Evolutionary conservation across 2,797 vertebrate species (phyloP).

Genomic region (Astyanax mexicanus): DNA sequence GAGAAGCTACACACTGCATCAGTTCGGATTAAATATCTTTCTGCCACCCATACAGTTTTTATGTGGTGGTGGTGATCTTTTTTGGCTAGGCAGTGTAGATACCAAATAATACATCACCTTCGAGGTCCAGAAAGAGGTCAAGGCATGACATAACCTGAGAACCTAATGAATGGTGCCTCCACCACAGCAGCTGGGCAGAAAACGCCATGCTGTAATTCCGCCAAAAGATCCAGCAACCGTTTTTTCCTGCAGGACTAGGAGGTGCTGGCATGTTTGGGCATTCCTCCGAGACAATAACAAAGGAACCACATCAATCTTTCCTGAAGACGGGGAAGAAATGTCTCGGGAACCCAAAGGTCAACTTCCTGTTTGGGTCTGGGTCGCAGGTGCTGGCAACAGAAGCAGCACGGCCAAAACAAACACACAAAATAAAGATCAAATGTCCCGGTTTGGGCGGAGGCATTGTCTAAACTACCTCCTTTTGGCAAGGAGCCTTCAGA

Average conservation of each 20-base stretch:
- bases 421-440: neutral
- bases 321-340: slow-evolving; percentile 21
- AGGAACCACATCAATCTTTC: slow-evolving; percentile 47
- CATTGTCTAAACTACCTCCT: slow-evolving; percentile 54
- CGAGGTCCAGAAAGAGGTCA: neutral
- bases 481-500: slow-evolving; percentile 55
- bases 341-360: slow-evolving; percentile 47
- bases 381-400: slow-evolving; percentile 43
- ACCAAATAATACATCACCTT: too few relatives aligned
- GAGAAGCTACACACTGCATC: too few relatives aligned
- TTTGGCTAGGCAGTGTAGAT: too few relatives aligned
- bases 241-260: slow-evolving; percentile 47
- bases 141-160: slow-evolving; percentile 1
- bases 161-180: slow-evolving; percentile 4
- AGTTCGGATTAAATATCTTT: too few relatives aligned
- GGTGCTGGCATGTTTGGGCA: slow-evolving; percentile 25
- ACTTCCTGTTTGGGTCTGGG: slow-evolving; percentile 52
- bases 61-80: too few relatives aligned
- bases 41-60: too few relatives aligned
- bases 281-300: slow-evolving; percentile 38
- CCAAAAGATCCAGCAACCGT: slow-evolving; percentile 35
- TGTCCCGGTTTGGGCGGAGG: slow-evolving; percentile 5
- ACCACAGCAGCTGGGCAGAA: slow-evolving; percentile 12
- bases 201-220: neutral
- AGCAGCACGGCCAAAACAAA: slow-evolving; percentile 37